Conservation (phyloP, 2,113 vertebrate genomes). For the Mobula hypostoma region DNA sequence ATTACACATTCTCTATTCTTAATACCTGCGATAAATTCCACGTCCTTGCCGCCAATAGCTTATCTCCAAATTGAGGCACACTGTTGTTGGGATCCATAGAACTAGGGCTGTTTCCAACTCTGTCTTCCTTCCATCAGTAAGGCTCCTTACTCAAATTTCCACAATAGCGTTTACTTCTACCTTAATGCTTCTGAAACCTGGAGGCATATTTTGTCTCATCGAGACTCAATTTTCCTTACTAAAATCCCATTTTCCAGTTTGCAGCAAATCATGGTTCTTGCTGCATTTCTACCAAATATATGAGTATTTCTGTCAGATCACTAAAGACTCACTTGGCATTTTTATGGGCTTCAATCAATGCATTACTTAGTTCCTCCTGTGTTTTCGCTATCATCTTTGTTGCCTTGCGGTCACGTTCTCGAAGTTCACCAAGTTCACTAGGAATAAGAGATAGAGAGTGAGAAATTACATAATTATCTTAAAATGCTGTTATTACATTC, state of each 20-base stretch:
- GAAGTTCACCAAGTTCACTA: slow-evolving; percentile 66
- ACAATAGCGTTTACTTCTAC: background rate
- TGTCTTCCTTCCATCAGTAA: background rate
- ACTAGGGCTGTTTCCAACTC: background rate
- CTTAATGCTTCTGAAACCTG: background rate
- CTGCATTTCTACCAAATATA: background rate
- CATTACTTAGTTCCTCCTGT: slow-evolving; percentile 59
- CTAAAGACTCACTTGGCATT: slow-evolving; percentile 63
- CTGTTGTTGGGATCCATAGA: background rate
- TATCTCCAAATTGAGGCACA: background rate
- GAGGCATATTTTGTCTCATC: background rate
- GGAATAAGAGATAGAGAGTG: slow-evolving; percentile 35
- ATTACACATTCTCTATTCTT: background rate
- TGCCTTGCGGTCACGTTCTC: slow-evolving; percentile 58
- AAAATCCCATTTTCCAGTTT: background rate
- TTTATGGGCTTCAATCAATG: slow-evolving; percentile 56
- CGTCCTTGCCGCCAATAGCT: background rate
- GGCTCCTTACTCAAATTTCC: background rate
- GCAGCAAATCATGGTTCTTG: background rate
- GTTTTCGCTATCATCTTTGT: slow-evolving; percentile 58
- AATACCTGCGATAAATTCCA: background rate
- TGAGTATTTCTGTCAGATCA: background rate
- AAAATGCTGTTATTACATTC: too few species aligned
- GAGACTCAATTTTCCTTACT: background rate
- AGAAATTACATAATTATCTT: too few species aligned